A percentile compares a stretch with the other conserved stretches of the same genome.
phyloP scores from a whole-genome alignment of 2,113 vertebrate genomes.

The Brachirus orientalis region DNA sequence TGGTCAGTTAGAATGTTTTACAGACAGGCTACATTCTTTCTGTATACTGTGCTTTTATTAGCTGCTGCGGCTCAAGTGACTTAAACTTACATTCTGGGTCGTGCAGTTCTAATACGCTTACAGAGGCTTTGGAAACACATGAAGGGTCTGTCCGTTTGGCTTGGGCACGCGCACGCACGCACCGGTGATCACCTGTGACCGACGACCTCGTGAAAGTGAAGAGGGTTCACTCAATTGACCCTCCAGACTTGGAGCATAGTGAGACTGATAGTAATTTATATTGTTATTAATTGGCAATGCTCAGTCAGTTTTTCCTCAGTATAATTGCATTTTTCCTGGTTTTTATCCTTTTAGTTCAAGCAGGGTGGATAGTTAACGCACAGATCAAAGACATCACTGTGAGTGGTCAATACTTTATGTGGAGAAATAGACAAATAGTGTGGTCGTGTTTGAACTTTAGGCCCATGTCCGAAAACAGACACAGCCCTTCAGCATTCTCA shows the following conservation, averaged over 20 bases:
- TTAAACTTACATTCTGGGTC: neutral
- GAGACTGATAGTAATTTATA: neutral
- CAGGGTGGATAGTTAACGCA: too few relatives aligned
- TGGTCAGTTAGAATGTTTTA: neutral
- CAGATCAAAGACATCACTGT: too few relatives aligned
- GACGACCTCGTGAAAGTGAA: neutral
- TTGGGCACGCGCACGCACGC: neutral
- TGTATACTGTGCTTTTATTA: neutral
- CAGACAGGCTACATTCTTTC: too few relatives aligned
- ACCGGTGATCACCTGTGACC: neutral
- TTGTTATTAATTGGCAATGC: too few relatives aligned
- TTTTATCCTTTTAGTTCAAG: too few relatives aligned
- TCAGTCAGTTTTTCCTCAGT: too few relatives aligned
- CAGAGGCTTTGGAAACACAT: slow-evolving; percentile 33
- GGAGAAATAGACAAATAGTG: too few relatives aligned
- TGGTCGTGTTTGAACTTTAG: too few relatives aligned
- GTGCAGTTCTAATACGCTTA: slow-evolving; percentile 55
- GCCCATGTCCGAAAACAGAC: too few relatives aligned
- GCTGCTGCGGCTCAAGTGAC: neutral
- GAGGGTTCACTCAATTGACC: neutral
- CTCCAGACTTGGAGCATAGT: neutral
- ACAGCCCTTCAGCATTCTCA: too few relatives aligned
- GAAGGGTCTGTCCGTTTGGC: slow-evolving; percentile 21
- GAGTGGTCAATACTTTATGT: too few relatives aligned
- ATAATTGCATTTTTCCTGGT: too few relatives aligned